These are phyloP conservation scores for Aphrophora alni DNA, from an alignment of 2,888 invertebrate species.

Conservation along the genomic window DNA sequence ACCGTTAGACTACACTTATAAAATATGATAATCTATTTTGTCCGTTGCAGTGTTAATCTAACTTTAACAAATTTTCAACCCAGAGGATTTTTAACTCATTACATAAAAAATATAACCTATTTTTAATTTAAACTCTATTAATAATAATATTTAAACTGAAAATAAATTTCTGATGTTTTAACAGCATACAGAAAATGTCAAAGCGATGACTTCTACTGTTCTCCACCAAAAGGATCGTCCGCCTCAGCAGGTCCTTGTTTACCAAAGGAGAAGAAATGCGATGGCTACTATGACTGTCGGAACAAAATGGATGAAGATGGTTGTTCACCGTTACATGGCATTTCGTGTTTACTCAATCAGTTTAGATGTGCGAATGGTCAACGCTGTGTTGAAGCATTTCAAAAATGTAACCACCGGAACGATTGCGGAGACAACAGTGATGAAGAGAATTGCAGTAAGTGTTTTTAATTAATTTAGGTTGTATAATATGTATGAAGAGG, in stretches of 20 bases:
- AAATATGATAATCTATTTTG: too few species aligned
- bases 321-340: slow-evolving; percentile 62
- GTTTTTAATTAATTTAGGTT: too few species aligned
- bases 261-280: slow-evolving; percentile 87
- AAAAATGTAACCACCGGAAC: slow-evolving; percentile 87
- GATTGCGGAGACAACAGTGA: slow-evolving; percentile 93
- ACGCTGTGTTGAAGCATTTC: slow-evolving; percentile 78
- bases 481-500: too few species aligned
- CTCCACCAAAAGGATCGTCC: slow-evolving; percentile 68
- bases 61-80: too few species aligned
- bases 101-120: too few species aligned
- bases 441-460: slow-evolving; percentile 87
- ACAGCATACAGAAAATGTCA: slow-evolving; percentile 89
- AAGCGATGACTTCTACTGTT: slow-evolving; percentile 72
- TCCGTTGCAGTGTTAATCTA: too few species aligned
- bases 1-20: too few species aligned
- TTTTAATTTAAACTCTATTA: too few species aligned
- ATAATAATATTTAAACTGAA: too few species aligned
- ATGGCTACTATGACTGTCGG: slow-evolving; percentile 90
- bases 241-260: slow-evolving; percentile 82
- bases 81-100: too few species aligned
- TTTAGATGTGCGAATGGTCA: slow-evolving; percentile 82
- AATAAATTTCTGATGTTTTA: too few species aligned
- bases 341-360: slow-evolving; percentile 78
- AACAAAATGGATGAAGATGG: slow-evolving; percentile 81